phyloP scores from a whole-genome alignment of 2,113 vertebrate species.

The Dermatemys mawii region DNA sequence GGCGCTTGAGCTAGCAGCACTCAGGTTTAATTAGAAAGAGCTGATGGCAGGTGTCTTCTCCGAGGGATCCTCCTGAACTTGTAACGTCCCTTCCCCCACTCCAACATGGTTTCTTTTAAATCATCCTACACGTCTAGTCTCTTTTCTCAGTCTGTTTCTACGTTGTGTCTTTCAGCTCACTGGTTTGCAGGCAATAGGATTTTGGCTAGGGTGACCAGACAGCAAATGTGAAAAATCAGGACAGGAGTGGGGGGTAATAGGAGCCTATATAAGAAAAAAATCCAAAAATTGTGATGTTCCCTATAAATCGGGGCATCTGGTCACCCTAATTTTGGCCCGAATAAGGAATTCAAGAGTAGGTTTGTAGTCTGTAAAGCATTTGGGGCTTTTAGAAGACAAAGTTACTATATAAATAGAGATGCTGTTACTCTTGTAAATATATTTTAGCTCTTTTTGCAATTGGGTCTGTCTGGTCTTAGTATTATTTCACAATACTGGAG shows the following conservation, averaged over 20 bases:
- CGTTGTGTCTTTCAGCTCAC: neutral
- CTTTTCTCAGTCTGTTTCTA: neutral
- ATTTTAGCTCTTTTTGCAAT: neutral
- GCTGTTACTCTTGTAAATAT: neutral
- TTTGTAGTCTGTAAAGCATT: neutral
- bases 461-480: neutral
- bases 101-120: constrained; percentile 17
- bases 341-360: neutral
- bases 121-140: fast-evolving
- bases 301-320: no score
- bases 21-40: neutral
- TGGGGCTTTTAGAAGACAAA: neutral
- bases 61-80: neutral
- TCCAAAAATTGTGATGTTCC: no score
- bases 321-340: no score
- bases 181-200: neutral
- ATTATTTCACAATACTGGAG: neutral
- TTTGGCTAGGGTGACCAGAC: no score
- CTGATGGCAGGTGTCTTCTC: neutral
- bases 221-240: no score
- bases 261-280: no score
- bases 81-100: constrained; percentile 11
- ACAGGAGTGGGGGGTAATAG: no score
- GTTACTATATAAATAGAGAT: neutral
- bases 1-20: constrained; percentile 26